A percentile compares a stretch with the other conserved stretches of the same genome.
Evolutionary conservation across 1,140 invertebrate species (phyloP).

Genomic region (Idris sp.): DNA sequence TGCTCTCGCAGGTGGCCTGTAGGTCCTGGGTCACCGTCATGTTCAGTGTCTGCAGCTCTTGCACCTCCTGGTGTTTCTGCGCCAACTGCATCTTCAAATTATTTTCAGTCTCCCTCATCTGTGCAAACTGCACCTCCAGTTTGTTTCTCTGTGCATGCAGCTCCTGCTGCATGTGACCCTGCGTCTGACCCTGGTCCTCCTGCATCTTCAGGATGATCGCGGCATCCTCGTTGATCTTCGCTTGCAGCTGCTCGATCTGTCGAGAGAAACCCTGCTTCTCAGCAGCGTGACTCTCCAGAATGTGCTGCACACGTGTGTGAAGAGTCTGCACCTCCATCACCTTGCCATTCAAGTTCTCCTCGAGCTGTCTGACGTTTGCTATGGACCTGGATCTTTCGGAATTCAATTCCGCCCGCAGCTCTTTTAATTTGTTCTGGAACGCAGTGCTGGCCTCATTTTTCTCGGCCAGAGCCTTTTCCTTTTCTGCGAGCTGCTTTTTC

Average conservation of each 20-base stretch:
- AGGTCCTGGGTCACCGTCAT: constrained; percentile 76
- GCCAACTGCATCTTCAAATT: constrained; percentile 76
- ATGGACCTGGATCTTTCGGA: constrained; percentile 81
- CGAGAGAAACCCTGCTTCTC: constrained; percentile 78
- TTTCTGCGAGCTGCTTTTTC: constrained; percentile 91
- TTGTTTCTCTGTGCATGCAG: constrained; percentile 78
- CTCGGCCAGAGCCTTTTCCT: constrained; percentile 85
- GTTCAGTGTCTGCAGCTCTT: constrained; percentile 76
- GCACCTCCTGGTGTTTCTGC: constrained; percentile 79
- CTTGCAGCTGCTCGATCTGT: constrained; percentile 80
- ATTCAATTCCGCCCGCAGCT: constrained; percentile 86
- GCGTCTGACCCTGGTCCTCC: constrained; percentile 79
- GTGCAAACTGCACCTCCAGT: constrained; percentile 77
- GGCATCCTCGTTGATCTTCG: constrained; percentile 81
- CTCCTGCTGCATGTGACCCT: constrained; percentile 77
- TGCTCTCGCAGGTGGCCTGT: constrained; percentile 76
- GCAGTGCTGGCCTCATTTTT: constrained; percentile 84
- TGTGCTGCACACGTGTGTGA: constrained; percentile 81
- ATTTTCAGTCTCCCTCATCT: constrained; percentile 77
- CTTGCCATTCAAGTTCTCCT: constrained; percentile 79
- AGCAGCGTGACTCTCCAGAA: constrained; percentile 79
- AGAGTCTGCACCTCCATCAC: constrained; percentile 80
- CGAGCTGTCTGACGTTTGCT: constrained; percentile 79
- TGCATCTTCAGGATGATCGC: constrained; percentile 78
- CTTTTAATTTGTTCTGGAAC: constrained; percentile 86